These are phyloP conservation scores for Andrena dorsata DNA, from an alignment of 2,888 invertebrate genomes.

Conservation along the genomic window DNA sequence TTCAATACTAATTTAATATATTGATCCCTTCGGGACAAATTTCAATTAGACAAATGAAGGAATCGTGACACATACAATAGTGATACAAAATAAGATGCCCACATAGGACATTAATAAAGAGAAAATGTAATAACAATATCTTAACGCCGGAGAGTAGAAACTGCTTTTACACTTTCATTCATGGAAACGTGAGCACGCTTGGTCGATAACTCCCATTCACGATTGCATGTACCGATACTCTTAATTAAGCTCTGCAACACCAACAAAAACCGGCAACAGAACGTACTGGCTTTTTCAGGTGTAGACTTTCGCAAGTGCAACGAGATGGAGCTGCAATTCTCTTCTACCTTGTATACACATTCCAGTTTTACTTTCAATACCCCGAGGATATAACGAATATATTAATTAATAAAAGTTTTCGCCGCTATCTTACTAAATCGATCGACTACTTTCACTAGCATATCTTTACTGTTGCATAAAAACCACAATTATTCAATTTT, in stretches of 20 bases:
- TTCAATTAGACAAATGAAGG: neutral
- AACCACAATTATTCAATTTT: too few relatives aligned
- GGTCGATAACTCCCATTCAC: slow-evolving; percentile 14
- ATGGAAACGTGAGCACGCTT: too few relatives aligned
- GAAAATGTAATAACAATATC: neutral
- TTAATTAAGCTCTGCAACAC: slow-evolving; percentile 59
- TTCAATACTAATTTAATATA: neutral
- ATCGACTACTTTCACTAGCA: neutral
- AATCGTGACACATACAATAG: neutral
- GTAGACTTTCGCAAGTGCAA: slow-evolving; percentile 43
- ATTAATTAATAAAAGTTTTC: neutral
- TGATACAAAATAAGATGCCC: neutral
- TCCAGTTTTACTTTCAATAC: neutral
- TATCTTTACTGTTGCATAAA: neutral
- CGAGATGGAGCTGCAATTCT: slow-evolving; percentile 71
- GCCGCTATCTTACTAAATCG: neutral
- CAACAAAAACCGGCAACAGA: slow-evolving; percentile 38
- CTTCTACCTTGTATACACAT: slow-evolving; percentile 20
- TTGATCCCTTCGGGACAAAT: neutral
- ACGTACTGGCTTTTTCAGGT: slow-evolving; percentile 18
- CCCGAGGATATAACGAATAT: neutral
- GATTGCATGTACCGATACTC: neutral
- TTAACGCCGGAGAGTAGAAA: neutral
- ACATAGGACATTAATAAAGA: neutral
- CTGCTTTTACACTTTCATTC: neutral